A percentile compares a stretch with the other conserved stretches of the same genome.
Conservation (phyloP, 2,797 vertebrate species). For the Syncerus caffer region DNA sequence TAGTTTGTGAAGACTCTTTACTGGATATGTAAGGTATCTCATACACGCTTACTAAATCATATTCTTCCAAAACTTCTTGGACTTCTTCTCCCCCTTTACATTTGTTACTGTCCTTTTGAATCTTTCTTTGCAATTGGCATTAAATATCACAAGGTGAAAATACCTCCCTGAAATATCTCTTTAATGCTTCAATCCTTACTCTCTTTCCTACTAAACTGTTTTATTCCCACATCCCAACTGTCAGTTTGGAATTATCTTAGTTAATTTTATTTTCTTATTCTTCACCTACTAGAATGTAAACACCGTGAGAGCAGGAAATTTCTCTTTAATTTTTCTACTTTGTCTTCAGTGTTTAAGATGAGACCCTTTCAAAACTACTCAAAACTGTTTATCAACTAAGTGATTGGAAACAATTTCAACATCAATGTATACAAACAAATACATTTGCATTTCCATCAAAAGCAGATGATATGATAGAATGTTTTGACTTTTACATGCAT, state of each 20-base stretch:
- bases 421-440: background rate
- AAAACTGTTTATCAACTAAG: background rate
- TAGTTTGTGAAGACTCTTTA: background rate
- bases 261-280: background rate
- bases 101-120: no score
- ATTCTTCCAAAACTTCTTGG: no score
- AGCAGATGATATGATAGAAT: background rate
- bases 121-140: no score
- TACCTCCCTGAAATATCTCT: no score
- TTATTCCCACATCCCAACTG: background rate
- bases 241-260: background rate
- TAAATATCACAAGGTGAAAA: no score
- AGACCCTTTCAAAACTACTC: background rate
- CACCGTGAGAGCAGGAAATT: background rate
- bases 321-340: background rate
- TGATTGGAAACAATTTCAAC: background rate
- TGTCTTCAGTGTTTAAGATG: background rate
- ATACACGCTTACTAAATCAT: background rate
- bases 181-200: background rate
- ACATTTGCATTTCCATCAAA: background rate
- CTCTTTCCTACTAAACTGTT: background rate
- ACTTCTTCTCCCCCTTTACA: no score
- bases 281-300: background rate
- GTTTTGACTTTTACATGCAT: background rate
- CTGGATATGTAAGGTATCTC: background rate